phyloP scores from a whole-genome alignment of 2,888 invertebrate genomes.

The Silvanus unidentatus region DNA sequence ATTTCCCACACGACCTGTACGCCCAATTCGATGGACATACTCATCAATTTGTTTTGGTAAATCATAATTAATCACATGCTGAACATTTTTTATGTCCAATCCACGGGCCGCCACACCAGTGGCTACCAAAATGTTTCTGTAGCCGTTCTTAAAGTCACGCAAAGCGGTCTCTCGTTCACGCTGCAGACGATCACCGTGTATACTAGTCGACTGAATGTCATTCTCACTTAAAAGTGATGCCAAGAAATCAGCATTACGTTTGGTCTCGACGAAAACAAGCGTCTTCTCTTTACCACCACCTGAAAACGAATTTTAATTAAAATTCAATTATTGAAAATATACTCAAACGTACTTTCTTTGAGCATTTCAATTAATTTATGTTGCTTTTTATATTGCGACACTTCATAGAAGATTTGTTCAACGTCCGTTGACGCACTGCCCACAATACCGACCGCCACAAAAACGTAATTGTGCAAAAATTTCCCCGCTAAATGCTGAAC shows the following conservation, averaged over 20 bases:
- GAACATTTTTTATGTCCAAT: slow-evolving; percentile 79
- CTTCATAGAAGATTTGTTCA: slow-evolving; percentile 68
- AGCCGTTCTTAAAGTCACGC: slow-evolving; percentile 65
- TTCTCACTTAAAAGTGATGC: slow-evolving; percentile 76
- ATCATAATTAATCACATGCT: slow-evolving; percentile 89
- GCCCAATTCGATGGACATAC: slow-evolving; percentile 91
- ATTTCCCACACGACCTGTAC: slow-evolving; percentile 92
- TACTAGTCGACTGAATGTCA: slow-evolving; percentile 65
- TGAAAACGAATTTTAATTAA: slow-evolving; percentile 8
- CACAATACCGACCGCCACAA: slow-evolving; percentile 83
- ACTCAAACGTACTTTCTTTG: slow-evolving; percentile 44
- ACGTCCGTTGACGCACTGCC: slow-evolving; percentile 93
- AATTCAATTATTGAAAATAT: background rate
- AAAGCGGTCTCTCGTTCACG: slow-evolving; percentile 67
- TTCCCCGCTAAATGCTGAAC: slow-evolving; percentile 74
- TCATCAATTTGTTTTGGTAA: slow-evolving; percentile 86
- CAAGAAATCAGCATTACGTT: slow-evolving; percentile 84
- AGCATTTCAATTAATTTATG: slow-evolving; percentile 64
- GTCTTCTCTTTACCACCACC: slow-evolving; percentile 48
- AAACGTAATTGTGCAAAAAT: slow-evolving; percentile 76
- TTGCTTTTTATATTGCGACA: slow-evolving; percentile 61
- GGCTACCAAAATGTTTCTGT: slow-evolving; percentile 78
- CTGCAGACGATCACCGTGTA: slow-evolving; percentile 70
- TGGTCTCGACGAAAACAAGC: slow-evolving; percentile 87
- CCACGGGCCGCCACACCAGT: slow-evolving; percentile 94